A percentile compares a stretch with the other conserved stretches of the same genome.
These are phyloP conservation scores for Aythya baeri DNA, from an alignment of 2,113 vertebrate genomes.

Conservation along the genomic window DNA sequence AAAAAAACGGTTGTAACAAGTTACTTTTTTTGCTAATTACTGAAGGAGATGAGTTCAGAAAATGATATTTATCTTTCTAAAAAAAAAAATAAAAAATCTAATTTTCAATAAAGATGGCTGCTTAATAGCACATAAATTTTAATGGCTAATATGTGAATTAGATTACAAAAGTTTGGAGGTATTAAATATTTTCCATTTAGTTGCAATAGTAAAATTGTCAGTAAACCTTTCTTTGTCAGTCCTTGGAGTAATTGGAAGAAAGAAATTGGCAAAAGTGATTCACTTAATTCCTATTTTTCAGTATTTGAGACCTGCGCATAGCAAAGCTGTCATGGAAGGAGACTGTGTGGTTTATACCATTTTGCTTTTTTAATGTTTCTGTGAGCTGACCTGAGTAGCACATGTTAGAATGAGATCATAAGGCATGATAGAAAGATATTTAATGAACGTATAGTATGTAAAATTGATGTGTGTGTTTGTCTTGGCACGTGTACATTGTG, in stretches of 20 bases:
- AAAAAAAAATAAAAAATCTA: neutral
- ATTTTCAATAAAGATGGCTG: neutral
- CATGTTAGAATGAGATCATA: conserved; percentile 41
- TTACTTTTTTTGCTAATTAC: too few species aligned
- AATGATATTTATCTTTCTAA: neutral
- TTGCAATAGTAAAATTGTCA: neutral
- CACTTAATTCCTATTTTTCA: neutral
- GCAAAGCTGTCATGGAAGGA: neutral
- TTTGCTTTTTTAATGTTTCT: neutral
- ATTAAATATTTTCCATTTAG: neutral
- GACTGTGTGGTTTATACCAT: neutral
- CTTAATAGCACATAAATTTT: neutral
- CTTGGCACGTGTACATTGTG: neutral
- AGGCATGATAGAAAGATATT: neutral
- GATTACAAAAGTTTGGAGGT: neutral
- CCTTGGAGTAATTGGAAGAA: neutral
- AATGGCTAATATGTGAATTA: neutral
- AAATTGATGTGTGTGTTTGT: conserved; percentile 11
- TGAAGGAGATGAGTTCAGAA: neutral
- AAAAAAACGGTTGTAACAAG: neutral
- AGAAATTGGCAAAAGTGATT: neutral
- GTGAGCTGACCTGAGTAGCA: neutral
- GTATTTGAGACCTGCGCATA: neutral
- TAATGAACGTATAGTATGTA: neutral
- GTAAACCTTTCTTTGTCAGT: neutral